Conservation (phyloP, 2,797 vertebrate genomes). For the Sorex maritimensis region DNA sequence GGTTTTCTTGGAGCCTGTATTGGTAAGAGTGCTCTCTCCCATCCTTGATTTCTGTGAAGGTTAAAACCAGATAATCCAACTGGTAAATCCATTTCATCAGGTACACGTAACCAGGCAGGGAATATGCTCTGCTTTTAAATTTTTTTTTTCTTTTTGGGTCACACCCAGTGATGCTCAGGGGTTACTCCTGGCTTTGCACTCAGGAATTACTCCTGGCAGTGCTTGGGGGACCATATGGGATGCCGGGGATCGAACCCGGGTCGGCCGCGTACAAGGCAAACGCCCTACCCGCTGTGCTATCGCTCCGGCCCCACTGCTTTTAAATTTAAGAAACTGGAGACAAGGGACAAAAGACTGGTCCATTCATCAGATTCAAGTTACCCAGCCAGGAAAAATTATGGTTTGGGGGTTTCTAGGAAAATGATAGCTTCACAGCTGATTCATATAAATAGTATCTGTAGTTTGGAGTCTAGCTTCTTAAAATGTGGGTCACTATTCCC, state of each 20-base stretch:
- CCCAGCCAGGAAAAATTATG: neutral
- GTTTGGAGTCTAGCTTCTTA: neutral
- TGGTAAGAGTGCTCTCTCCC: neutral
- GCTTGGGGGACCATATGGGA: no score
- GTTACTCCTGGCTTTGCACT: no score
- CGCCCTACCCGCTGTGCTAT: no score
- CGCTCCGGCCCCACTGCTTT: no score
- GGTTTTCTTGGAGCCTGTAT: neutral
- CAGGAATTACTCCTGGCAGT: no score
- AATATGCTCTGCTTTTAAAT: neutral
- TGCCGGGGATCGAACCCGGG: no score
- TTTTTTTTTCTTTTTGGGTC: no score
- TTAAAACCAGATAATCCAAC: constrained; percentile 27
- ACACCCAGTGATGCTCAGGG: no score
- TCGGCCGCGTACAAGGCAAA: no score
- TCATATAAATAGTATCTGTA: neutral
- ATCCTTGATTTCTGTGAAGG: neutral
- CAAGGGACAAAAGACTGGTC: neutral
- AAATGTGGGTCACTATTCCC: no score
- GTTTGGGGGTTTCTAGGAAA: constrained; percentile 40
- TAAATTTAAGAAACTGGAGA: constrained; percentile 21
- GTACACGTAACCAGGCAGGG: neutral
- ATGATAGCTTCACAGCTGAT: constrained; percentile 37
- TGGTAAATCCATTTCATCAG: constrained; percentile 29
- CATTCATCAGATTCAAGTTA: neutral